Conservation (phyloP, 2,888 invertebrate genomes). For the Sarcophaga subvicina region DNA sequence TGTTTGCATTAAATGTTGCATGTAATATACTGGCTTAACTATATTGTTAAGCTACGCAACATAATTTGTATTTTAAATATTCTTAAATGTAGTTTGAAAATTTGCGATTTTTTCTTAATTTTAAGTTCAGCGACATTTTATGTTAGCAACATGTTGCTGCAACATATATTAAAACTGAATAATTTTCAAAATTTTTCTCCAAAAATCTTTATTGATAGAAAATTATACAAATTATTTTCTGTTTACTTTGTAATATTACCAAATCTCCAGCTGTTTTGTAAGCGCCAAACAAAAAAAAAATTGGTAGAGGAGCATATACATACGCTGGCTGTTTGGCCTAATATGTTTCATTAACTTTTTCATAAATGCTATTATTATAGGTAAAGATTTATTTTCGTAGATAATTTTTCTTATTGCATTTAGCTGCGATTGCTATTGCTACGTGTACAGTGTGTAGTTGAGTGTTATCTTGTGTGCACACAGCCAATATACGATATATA, state of each 20-base stretch:
- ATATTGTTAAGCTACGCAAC: not conserved
- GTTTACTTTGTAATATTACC: not conserved
- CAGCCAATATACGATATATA: slow-evolving; percentile 49
- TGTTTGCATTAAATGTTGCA: too few relatives aligned
- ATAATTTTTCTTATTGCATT: not conserved
- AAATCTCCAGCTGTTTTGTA: slow-evolving; percentile 65
- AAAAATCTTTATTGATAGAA: not conserved
- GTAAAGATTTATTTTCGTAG: slow-evolving; percentile 21
- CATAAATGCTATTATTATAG: slow-evolving; percentile 55
- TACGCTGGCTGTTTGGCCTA: slow-evolving; percentile 31
- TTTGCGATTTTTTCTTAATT: not conserved
- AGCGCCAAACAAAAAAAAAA: slow-evolving; percentile 63
- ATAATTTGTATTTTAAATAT: not conserved
- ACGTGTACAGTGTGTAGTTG: not conserved
- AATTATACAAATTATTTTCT: not conserved
- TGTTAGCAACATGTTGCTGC: not conserved
- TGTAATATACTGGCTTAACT: not conserved
- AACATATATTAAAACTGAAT: not conserved
- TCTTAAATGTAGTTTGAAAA: too few relatives aligned
- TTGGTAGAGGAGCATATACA: too few relatives aligned
- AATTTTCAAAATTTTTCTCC: not conserved
- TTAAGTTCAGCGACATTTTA: not conserved
- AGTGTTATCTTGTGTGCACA: not conserved
- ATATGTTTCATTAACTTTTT: slow-evolving; percentile 58
- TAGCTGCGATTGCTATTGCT: slow-evolving; percentile 10